These are phyloP conservation scores for Hepsetus odoe DNA, from an alignment of 2,113 vertebrate genomes.

Conservation along the genomic window DNA sequence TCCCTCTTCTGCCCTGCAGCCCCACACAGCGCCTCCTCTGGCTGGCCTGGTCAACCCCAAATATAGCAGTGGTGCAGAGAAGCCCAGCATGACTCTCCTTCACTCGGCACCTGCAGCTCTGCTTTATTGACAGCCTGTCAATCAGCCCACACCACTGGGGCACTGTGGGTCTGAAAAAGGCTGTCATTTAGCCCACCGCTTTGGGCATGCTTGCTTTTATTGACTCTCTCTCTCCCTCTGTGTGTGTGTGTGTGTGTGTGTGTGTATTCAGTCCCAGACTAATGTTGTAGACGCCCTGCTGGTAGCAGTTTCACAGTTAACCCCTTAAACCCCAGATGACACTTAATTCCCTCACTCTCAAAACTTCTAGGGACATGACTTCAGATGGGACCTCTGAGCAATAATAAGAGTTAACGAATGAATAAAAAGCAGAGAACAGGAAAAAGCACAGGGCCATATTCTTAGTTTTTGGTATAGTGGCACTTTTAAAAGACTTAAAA, in stretches of 20 bases:
- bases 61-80: conserved; percentile 38
- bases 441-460: too few species aligned
- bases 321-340: background rate
- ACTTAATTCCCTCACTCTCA: background rate
- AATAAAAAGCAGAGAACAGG: too few species aligned
- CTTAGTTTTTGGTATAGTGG: too few species aligned
- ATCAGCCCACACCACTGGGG: conserved; percentile 45
- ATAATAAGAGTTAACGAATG: too few species aligned
- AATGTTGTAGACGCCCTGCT: background rate
- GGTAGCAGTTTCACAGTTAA: background rate
- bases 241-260: conserved; percentile 6
- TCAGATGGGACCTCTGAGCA: too few species aligned
- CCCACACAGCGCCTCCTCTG: conserved; percentile 29
- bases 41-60: conserved; percentile 3
- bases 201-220: conserved; percentile 15
- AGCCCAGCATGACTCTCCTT: conserved; percentile 14
- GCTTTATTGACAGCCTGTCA: conserved; percentile 51
- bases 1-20: conserved; percentile 10
- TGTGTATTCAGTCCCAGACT: background rate
- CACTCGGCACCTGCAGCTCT: conserved; percentile 34
- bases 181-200: conserved; percentile 43
- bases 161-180: conserved; percentile 41
- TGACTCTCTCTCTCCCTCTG: background rate
- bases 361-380: too few species aligned
- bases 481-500: too few species aligned